Evolutionary conservation across 2,888 invertebrate species (phyloP).

Genomic region (Dolichopus griseipennis): DNA sequence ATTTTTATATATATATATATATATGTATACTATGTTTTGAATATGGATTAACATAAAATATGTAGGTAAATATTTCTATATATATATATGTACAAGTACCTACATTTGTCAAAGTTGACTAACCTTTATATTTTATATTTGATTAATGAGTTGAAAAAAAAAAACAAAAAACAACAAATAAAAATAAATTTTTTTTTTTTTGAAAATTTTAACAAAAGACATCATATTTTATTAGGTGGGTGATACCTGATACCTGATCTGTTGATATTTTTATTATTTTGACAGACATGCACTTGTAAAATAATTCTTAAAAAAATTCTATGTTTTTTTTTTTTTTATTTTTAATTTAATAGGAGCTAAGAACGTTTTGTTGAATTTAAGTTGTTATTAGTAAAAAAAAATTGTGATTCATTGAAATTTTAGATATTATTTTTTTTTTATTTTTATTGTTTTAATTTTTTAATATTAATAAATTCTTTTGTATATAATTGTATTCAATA

Average conservation of each 20-base stretch:
- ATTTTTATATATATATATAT: neutral
- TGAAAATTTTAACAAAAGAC: neutral
- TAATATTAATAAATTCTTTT: no score
- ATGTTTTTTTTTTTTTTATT: no score
- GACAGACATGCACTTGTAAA: neutral
- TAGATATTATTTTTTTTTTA: no score
- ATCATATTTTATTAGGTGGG: neutral
- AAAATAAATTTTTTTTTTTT: no score
- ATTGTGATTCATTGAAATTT: no score
- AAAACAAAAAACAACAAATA: neutral
- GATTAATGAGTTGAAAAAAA: neutral
- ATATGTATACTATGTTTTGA: neutral
- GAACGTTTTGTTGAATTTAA: no score
- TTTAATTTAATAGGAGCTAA: no score
- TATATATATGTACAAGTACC: neutral
- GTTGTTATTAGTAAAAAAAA: no score
- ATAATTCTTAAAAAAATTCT: neutral
- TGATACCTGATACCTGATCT: neutral
- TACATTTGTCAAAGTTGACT: constrained; percentile 2
- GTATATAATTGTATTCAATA: no score
- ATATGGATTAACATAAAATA: no score
- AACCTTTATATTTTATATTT: neutral
- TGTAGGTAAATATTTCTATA: no score
- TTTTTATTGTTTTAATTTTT: no score
- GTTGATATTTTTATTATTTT: neutral